Percentiles rank a stretch among this genome's conserved stretches.
Evolutionary conservation across 2,797 vertebrate species (phyloP).

Genomic region (Lacerta bilineata): DNA sequence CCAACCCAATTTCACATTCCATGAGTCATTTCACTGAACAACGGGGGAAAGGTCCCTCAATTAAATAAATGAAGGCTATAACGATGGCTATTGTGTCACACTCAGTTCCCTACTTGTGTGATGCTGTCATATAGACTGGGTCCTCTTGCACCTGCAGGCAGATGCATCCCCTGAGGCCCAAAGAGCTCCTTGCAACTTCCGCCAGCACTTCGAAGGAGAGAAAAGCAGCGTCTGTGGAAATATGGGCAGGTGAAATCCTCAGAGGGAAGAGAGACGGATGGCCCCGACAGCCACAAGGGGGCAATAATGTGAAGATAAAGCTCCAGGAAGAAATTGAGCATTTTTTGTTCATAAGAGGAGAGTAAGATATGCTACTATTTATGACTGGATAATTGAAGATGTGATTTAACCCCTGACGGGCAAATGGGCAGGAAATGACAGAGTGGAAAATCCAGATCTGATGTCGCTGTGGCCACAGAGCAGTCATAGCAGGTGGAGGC

Average conservation of each 20-base stretch:
- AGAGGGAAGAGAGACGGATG: not conserved
- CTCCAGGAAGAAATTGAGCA: not conserved
- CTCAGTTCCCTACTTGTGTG: too few relatives aligned
- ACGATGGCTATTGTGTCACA: not conserved
- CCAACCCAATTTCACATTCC: not conserved
- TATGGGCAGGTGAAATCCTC: not conserved
- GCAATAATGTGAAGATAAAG: conserved; percentile 65
- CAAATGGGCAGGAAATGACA: not conserved
- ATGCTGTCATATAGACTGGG: too few relatives aligned
- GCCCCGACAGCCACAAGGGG: conserved; percentile 55
- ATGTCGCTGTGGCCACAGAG: not conserved
- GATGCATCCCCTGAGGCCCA: too few relatives aligned
- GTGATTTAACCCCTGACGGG: conserved; percentile 29
- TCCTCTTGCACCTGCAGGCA: too few relatives aligned
- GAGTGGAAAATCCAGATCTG: not conserved
- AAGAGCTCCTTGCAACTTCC: not conserved
- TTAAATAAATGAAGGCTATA: not conserved
- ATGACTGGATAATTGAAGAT: conserved; percentile 9
- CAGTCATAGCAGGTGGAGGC: too few relatives aligned
- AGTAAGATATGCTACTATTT: conserved; percentile 32
- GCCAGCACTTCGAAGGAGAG: not conserved
- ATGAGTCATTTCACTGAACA: not conserved
- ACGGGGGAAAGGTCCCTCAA: not conserved
- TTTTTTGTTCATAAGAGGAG: not conserved
- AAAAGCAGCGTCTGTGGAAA: not conserved